Percentiles rank a stretch among this genome's conserved stretches.
phyloP scores from a whole-genome alignment of 35 echinoderm and acorn worm species.

The Anneissia japonica region DNA sequence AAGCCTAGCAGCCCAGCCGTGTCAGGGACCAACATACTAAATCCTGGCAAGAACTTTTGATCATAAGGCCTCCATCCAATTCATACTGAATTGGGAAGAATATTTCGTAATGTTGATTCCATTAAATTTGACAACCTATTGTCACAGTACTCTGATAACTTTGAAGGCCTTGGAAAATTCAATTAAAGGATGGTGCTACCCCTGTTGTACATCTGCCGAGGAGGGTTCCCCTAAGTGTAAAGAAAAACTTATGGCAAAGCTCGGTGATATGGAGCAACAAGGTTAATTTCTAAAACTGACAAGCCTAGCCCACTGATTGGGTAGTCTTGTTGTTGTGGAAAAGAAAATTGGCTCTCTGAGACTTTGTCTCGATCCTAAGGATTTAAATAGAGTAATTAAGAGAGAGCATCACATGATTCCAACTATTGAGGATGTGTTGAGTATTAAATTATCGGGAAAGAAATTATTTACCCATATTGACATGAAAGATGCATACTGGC shows the following conservation, averaged over 20 bases:
- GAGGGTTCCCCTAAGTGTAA: not conserved
- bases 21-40: too few species aligned
- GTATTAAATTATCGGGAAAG: not conserved
- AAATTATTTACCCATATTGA: not conserved
- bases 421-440: not conserved
- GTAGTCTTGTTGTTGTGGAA: not conserved
- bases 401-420: slow-evolving; percentile 11
- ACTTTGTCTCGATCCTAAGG: slow-evolving; percentile 9
- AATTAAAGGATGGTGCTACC: not conserved
- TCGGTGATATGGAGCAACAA: not conserved
- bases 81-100: not conserved
- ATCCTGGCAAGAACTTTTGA: too few species aligned
- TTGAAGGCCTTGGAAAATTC: not conserved
- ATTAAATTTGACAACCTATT: not conserved
- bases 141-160: not conserved
- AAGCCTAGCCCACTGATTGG: slow-evolving; percentile 18
- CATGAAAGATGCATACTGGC: not conserved
- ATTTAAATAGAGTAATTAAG: not conserved
- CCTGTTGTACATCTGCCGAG: not conserved
- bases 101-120: not conserved
- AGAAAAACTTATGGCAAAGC: not conserved
- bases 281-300: not conserved
- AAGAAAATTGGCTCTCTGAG: not conserved
- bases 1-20: too few species aligned
- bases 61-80: too few species aligned